Percentiles rank a stretch among this genome's conserved stretches.
phyloP scores from a whole-genome alignment of 2,888 invertebrate species.

The Tromatobia lineatoria region DNA sequence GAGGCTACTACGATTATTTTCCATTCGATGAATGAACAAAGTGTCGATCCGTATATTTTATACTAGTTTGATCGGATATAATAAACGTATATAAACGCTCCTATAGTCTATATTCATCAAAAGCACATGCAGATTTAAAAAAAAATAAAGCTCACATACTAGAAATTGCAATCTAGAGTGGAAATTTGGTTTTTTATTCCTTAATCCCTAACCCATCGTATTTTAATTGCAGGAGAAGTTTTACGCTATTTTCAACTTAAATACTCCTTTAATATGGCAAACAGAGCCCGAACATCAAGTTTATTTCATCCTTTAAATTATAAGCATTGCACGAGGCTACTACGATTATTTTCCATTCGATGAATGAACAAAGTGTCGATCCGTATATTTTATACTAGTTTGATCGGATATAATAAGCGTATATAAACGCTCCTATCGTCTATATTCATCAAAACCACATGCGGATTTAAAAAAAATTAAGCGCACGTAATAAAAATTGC shows the following conservation, averaged over 20 bases:
- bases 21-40: constrained; percentile 29
- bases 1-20: background rate
- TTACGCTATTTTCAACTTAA: too few relatives aligned
- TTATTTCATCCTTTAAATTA: background rate
- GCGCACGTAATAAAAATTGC: too few relatives aligned
- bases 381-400: constrained; percentile 54
- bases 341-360: constrained; percentile 2
- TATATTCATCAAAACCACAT: constrained; percentile 74
- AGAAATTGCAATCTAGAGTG: too few relatives aligned
- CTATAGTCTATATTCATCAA: constrained; percentile 68
- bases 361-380: constrained; percentile 22
- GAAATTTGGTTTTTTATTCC: too few relatives aligned
- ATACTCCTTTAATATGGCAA: too few relatives aligned
- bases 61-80: constrained; percentile 43
- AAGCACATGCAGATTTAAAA: too few relatives aligned
- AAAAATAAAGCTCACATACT: too few relatives aligned
- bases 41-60: constrained; percentile 42
- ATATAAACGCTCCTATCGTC: constrained; percentile 27
- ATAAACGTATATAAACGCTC: constrained; percentile 19
- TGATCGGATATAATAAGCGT: constrained; percentile 11
- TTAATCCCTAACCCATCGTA: too few relatives aligned
- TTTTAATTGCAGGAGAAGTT: too few relatives aligned
- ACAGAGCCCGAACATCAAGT: background rate
- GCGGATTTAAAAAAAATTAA: too few relatives aligned
- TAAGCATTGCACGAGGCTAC: background rate